Percentiles rank a stretch among this genome's conserved stretches.
phyloP scores from a whole-genome alignment of 2,113 vertebrate genomes.

The Gymnogyps californianus region DNA sequence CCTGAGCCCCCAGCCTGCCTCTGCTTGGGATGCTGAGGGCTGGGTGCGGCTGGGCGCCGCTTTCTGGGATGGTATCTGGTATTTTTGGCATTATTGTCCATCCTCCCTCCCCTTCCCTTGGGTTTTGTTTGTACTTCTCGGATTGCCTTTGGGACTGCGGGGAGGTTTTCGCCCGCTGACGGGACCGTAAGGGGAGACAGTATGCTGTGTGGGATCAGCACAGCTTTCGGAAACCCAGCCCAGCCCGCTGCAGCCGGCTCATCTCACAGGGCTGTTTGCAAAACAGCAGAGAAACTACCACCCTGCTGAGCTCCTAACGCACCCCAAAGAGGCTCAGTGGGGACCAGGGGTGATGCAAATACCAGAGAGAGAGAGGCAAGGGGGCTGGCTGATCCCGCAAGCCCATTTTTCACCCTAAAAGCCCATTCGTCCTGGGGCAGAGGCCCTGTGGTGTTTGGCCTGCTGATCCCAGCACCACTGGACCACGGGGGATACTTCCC shows the following conservation, averaged over 20 bases:
- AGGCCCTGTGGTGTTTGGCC: not conserved
- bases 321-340: not conserved
- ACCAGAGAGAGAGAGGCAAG: not conserved
- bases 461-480: not conserved
- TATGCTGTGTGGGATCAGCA: rapidly evolving
- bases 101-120: not conserved
- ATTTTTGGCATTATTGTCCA: not conserved
- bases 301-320: not conserved
- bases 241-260: not conserved
- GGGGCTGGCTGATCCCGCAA: not conserved
- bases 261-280: not conserved
- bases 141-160: not conserved
- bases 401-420: not conserved
- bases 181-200: not conserved
- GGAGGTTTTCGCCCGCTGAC: not conserved
- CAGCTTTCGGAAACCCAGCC: not conserved
- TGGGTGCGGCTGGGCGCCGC: not conserved
- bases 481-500: not conserved
- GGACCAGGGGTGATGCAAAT: rapidly evolving
- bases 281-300: not conserved
- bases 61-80: not conserved
- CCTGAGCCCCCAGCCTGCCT: rapidly evolving
- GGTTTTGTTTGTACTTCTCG: not conserved
- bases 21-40: not conserved
- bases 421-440: not conserved